Conservation (phyloP, 1,140 invertebrate species). For the Anadara kagoshimensis region DNA sequence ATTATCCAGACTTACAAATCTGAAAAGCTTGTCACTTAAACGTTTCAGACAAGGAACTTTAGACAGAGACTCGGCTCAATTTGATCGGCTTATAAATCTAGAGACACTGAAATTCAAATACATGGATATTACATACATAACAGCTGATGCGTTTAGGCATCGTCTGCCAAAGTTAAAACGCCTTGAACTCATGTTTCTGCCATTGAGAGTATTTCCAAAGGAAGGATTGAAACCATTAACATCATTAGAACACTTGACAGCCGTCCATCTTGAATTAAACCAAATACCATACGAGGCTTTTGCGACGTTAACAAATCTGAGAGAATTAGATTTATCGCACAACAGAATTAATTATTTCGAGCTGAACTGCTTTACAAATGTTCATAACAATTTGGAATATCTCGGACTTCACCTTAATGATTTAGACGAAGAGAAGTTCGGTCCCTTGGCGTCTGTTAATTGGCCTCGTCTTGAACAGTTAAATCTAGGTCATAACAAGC, state of each 20-base stretch:
- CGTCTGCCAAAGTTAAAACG: slow-evolving; percentile 31
- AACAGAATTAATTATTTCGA: slow-evolving; percentile 28
- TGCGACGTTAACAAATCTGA: slow-evolving; percentile 19
- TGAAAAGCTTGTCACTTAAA: slow-evolving; percentile 25
- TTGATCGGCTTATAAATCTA: slow-evolving; percentile 28
- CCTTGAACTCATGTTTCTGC: slow-evolving; percentile 21
- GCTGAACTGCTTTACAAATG: slow-evolving; percentile 34
- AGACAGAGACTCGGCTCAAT: slow-evolving; percentile 19
- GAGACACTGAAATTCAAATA: slow-evolving; percentile 35
- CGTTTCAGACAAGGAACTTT: slow-evolving; percentile 30
- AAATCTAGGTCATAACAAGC: slow-evolving; percentile 39
- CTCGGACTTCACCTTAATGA: slow-evolving; percentile 40
- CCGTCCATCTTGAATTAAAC: slow-evolving; percentile 22
- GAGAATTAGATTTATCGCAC: slow-evolving; percentile 39
- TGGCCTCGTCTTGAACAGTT: slow-evolving; percentile 32
- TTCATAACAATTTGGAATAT: slow-evolving; percentile 17
- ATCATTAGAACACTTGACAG: slow-evolving; percentile 21
- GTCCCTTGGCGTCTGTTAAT: slow-evolving; percentile 15
- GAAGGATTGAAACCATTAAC: slow-evolving; percentile 17
- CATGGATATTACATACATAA: slow-evolving; percentile 29
- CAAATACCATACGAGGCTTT: slow-evolving; percentile 37
- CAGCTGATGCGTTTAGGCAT: slow-evolving; percentile 25
- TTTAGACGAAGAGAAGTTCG: slow-evolving; percentile 28
- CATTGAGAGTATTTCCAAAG: slow-evolving; percentile 20
- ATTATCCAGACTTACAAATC: slow-evolving; percentile 30